Percentiles rank a stretch among this genome's conserved stretches.
phyloP scores from a whole-genome alignment of 2,797 vertebrate genomes.

The Meriones psammophilus region DNA sequence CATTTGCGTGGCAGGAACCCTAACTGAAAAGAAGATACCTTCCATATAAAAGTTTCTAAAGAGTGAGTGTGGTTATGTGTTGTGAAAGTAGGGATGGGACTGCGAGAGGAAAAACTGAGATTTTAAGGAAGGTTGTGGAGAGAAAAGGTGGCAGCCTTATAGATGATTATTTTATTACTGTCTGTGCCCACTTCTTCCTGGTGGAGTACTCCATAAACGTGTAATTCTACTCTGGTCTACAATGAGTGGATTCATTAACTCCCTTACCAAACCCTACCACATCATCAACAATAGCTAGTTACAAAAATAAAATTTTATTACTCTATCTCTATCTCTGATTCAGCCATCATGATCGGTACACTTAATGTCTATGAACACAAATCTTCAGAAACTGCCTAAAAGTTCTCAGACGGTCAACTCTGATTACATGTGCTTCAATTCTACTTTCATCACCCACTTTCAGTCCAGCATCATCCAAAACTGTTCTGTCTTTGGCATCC shows the following conservation, averaged over 20 bases:
- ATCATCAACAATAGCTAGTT: background rate
- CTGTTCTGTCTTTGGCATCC: slow-evolving; percentile 15
- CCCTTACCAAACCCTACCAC: background rate
- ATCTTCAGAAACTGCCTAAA: slow-evolving; percentile 9
- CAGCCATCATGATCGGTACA: background rate
- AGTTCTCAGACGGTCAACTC: slow-evolving; percentile 38
- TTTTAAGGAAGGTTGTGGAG: background rate
- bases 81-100: background rate
- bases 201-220: background rate
- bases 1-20: background rate
- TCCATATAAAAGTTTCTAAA: background rate
- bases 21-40: background rate
- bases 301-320: slow-evolving; percentile 46
- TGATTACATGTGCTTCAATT: background rate
- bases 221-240: background rate
- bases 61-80: background rate
- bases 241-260: background rate
- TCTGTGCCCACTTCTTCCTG: background rate
- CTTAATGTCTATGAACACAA: slow-evolving; percentile 26
- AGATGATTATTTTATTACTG: background rate
- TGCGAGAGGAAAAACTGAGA: background rate
- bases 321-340: background rate
- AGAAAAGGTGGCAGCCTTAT: background rate
- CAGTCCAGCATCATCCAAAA: background rate
- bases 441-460: slow-evolving; percentile 5